Evolutionary conservation across 2,797 vertebrate species (phyloP), one percentile per base, ranked within the genome.

Genomic region (Microtus californicus): DNA sequence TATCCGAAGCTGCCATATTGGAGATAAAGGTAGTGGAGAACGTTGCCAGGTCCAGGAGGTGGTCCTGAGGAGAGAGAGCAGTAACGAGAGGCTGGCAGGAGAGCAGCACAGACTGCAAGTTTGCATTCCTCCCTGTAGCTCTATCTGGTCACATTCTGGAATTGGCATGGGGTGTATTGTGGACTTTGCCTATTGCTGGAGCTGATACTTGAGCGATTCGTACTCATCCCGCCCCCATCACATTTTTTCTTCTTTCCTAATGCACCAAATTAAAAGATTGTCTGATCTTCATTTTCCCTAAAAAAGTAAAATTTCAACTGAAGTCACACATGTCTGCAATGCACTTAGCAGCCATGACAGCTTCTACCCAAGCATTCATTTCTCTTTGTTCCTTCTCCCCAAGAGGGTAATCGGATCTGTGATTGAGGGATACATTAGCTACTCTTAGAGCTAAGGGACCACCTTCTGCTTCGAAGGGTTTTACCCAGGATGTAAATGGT

Each of bases 351-450:
- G 93, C 48, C 79, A 37, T 0, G n/a, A 73, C 69, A 93, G 92
- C 95, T 95, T 94, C 95, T 95, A 97, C 91, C 94, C 85, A 45
- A 94, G 92, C 95, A 13, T 89, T 83, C 48, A 3, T 95, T 93
- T 19, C 56, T 96, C 67, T 74, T 95, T 45, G 73, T 83, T 91
- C 61, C 51, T 61, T 85, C 86, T 92, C 69, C 80, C 77, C 2
- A 3, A 83, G 67, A 95, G 56, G 92, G 48, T 90, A 93, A 97
- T 97, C 96, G 91, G 48, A 61, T 92, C 63, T 93, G 34, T 61
- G 91, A 93, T 97, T 97, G 97, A 95, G 96, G 98, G 97, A 97
- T 71, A 56, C 94, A 94, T 97, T 97, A 97, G 43, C 90, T 82
- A 78, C 92, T 97, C 94, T 98, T 97, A 95, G 3, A 90, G 54